Evolutionary conservation across 2,888 invertebrate species (phyloP).

Genomic region (Dendrolimus houi): DNA sequence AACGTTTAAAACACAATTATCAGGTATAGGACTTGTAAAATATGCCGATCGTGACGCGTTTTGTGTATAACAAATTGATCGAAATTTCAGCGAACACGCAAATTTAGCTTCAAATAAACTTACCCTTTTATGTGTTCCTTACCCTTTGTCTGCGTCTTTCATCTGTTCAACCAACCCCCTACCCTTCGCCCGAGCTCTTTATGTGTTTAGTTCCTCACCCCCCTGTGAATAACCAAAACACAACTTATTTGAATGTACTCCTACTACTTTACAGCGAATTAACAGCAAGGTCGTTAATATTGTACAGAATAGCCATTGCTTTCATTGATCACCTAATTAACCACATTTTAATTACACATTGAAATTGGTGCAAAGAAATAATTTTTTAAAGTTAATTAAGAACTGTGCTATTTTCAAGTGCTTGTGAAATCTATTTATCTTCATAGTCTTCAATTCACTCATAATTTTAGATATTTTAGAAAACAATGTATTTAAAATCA

Average conservation of each 20-base stretch:
- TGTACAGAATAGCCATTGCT: slow-evolving; percentile 72
- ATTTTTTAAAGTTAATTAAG: slow-evolving; percentile 17
- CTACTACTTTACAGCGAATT: slow-evolving; percentile 62
- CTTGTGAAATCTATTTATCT: too few species aligned
- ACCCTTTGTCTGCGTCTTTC: slow-evolving; percentile 89
- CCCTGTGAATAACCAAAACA: slow-evolving; percentile 69
- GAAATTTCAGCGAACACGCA: slow-evolving; percentile 74
- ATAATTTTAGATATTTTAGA: too few species aligned
- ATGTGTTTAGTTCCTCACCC: slow-evolving; percentile 75
- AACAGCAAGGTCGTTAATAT: slow-evolving; percentile 56
- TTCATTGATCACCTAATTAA: slow-evolving; percentile 56
- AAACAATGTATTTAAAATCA: too few species aligned
- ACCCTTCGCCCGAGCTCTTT: slow-evolving; percentile 72
- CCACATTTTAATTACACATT: slow-evolving; percentile 35
- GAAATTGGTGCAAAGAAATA: slow-evolving; percentile 66
- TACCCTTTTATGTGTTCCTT: slow-evolving; percentile 78
- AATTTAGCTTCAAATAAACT: slow-evolving; percentile 75
- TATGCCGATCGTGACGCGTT: slow-evolving; percentile 64
- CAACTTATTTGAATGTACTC: slow-evolving; percentile 67
- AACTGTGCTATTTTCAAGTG: slow-evolving; percentile 8
- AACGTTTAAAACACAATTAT: slow-evolving; percentile 66
- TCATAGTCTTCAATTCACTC: too few species aligned
- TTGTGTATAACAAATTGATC: slow-evolving; percentile 65
- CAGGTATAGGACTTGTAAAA: slow-evolving; percentile 64
- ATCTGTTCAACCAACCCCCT: slow-evolving; percentile 80